Conservation (phyloP, 2,113 vertebrate species). For the Meleagris gallopavo region DNA sequence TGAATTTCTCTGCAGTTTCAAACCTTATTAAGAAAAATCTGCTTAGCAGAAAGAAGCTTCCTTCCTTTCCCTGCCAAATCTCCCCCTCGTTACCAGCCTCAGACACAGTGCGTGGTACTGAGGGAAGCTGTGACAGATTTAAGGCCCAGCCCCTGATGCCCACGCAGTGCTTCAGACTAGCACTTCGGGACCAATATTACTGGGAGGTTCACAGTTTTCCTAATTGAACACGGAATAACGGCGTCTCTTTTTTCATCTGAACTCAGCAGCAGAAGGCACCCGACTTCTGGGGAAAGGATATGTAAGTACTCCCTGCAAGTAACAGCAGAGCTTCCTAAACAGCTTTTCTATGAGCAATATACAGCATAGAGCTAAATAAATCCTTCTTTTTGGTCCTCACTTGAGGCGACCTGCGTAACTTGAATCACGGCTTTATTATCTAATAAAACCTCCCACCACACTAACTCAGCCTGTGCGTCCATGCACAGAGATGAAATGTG, state of each 20-base stretch:
- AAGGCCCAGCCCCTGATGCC: background rate
- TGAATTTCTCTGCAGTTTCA: background rate
- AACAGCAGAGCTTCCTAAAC: background rate
- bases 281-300: background rate
- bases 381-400: accelerated
- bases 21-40: background rate
- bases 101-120: background rate
- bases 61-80: background rate
- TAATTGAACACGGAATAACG: background rate
- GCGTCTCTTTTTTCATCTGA: background rate
- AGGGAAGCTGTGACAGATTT: constrained; percentile 25
- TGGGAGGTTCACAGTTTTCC: constrained; percentile 20
- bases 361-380: background rate
- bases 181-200: constrained; percentile 13
- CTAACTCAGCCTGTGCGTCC: background rate
- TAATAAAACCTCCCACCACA: background rate
- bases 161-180: background rate
- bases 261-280: constrained; percentile 10
- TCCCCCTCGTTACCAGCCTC: background rate
- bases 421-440: background rate
- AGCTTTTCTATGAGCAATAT: background rate
- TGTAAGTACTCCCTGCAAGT: background rate
- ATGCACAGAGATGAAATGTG: background rate
- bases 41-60: background rate
- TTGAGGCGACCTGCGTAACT: background rate